Conservation (phyloP, 2,113 vertebrate genomes). For the Laticauda colubrina region DNA sequence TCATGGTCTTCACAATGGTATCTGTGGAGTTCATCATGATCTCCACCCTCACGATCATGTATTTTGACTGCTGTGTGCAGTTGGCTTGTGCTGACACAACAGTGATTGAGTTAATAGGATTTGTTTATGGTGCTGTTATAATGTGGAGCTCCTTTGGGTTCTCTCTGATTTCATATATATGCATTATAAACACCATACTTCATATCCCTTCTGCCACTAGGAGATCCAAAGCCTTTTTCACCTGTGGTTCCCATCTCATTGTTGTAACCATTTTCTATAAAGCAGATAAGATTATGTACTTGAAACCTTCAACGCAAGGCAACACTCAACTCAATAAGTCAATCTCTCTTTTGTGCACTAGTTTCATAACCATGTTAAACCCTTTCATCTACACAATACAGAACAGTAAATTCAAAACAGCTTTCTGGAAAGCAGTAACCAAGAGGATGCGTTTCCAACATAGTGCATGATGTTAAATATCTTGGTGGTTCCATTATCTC, state of each 20-base stretch:
- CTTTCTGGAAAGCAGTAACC: not conserved
- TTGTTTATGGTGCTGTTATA: slow-evolving; percentile 31
- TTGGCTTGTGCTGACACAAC: slow-evolving; percentile 44
- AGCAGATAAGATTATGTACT: slow-evolving; percentile 48
- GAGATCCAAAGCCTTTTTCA: slow-evolving; percentile 23
- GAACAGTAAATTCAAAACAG: not conserved
- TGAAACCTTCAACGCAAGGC: slow-evolving; percentile 42
- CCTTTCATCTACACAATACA: slow-evolving; percentile 57
- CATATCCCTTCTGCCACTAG: slow-evolving; percentile 39
- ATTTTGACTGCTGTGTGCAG: not conserved
- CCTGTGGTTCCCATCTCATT: slow-evolving; percentile 51
- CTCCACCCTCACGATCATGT: not conserved
- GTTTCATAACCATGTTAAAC: slow-evolving; percentile 49
- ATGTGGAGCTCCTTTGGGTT: slow-evolving; percentile 47
- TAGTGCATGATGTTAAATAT: not conserved
- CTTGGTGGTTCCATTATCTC: not conserved
- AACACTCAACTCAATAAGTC: slow-evolving; percentile 43
- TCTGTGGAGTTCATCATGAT: not conserved
- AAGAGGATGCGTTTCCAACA: not conserved
- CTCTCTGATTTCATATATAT: slow-evolving; percentile 33
- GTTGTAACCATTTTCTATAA: slow-evolving; percentile 47
- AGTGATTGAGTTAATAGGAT: slow-evolving; percentile 38
- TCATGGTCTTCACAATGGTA: not conserved
- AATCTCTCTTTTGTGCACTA: slow-evolving; percentile 49
- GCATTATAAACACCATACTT: slow-evolving; percentile 48